phyloP scores from a whole-genome alignment of 2,797 vertebrate species.

The Staurois parvus region DNA sequence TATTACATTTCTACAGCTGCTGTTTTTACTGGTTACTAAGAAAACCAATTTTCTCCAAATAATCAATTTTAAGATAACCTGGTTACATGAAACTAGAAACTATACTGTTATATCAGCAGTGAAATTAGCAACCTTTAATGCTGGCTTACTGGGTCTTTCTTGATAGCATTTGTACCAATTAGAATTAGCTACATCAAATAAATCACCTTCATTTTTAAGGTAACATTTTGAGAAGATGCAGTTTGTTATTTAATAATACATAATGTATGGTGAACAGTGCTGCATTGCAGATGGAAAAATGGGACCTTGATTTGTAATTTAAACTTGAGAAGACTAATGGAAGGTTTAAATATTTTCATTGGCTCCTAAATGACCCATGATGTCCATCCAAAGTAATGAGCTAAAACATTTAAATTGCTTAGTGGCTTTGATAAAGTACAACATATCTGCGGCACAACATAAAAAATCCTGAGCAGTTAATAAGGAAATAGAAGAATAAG shows the following conservation, averaged over 20 bases:
- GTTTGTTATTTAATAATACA: slow-evolving; percentile 36
- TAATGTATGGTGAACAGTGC: slow-evolving; percentile 25
- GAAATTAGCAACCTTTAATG: slow-evolving; percentile 55
- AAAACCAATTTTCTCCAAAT: background rate
- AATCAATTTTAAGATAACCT: background rate
- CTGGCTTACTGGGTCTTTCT: slow-evolving; percentile 60
- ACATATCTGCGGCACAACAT: slow-evolving; percentile 33
- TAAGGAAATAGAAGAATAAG: background rate
- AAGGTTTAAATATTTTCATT: slow-evolving; percentile 29
- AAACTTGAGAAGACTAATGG: slow-evolving; percentile 36
- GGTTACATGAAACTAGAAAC: slow-evolving; percentile 61
- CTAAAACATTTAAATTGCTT: slow-evolving; percentile 39
- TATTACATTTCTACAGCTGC: slow-evolving; percentile 5
- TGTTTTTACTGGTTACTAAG: background rate
- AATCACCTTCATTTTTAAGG: slow-evolving; percentile 62
- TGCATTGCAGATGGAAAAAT: slow-evolving; percentile 61
- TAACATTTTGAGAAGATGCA: slow-evolving; percentile 35
- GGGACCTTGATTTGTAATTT: slow-evolving; percentile 42
- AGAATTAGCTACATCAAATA: slow-evolving; percentile 51
- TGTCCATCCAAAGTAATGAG: slow-evolving; percentile 35
- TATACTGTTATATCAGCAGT: slow-evolving; percentile 60
- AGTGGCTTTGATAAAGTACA: slow-evolving; percentile 11
- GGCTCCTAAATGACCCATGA: slow-evolving; percentile 53
- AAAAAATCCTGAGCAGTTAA: slow-evolving; percentile 20
- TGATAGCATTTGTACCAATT: slow-evolving; percentile 64